Evolutionary conservation across 1,140 invertebrate genomes (phyloP), one percentile per base, ranked within the genome.

Genomic region (Drosophila willistoni): DNA sequence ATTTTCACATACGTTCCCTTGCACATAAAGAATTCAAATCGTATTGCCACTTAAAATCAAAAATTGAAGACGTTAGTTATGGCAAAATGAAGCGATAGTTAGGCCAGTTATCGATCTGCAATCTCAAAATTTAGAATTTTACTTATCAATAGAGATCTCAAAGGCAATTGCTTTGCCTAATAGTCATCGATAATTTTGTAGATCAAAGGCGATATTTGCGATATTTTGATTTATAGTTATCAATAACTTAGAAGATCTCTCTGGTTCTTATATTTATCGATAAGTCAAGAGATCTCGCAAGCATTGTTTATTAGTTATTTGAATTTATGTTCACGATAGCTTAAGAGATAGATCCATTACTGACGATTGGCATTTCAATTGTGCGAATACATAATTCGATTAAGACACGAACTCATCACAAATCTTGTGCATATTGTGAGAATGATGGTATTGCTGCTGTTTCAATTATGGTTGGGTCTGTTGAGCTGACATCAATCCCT

Each of bases 41-140:
- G 83, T 79, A 86, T 86, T 86, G 83, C 83, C 83, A 87, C 83
- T 87, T 86, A 79, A 86, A 87, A 79, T 83, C 83, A 87, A 86
- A 87, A 86, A 76, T 73, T 76, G 79, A 79, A 71, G 70, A 34
- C 83, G 77, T 74, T 84, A 86, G 69, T 79, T 83, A 70, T 82
- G 72, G 41, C 73, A 71, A 60, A 33, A n/a, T 17, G 14, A 33
- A n/a, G 39, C 19, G 39, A 63, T 63, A 44, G 39, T 41, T 36
- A 9, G 3, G 2, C 2, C 5, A 29, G 29, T 25, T 25, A 29
- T 29, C 29, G 29, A 29, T 29, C 29, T 29, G 29, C 29, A 29
- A 29, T 6, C 29, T 7, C 6, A 7, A 10, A 12, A 12, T 5
- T 22, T 22, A 17, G 7, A 47, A 17, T 19, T 44, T 0, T 19